Conservation (phyloP, 2,797 vertebrate species). For the Darevskia mixta region DNA sequence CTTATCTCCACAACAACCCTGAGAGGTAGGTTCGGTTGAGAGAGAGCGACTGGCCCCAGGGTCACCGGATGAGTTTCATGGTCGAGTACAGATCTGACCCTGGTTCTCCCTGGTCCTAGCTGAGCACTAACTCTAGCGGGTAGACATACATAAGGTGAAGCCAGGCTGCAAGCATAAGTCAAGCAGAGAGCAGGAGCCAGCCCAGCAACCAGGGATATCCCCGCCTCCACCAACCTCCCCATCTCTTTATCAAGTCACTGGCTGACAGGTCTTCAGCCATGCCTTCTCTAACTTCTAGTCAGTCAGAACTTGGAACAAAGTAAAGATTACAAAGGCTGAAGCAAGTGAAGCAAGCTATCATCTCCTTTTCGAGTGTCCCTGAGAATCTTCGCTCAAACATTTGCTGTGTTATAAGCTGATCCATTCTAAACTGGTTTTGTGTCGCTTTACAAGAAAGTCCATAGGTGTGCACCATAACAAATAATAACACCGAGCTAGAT, state of each 20-base stretch:
- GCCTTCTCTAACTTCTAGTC: background rate
- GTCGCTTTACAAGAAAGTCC: background rate
- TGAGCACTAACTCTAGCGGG: too few species aligned
- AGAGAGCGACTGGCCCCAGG: background rate
- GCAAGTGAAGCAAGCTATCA: background rate
- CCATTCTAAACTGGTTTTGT: background rate
- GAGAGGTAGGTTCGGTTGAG: background rate
- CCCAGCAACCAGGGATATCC: background rate
- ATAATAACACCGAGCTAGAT: too few species aligned
- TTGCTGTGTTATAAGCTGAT: background rate
- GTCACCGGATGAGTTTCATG: background rate
- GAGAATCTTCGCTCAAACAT: background rate
- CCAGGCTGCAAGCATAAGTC: too few species aligned
- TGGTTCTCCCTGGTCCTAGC: too few species aligned
- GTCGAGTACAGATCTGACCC: background rate
- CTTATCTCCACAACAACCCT: background rate
- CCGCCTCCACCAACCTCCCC: too few species aligned
- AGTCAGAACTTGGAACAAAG: background rate
- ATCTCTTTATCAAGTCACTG: background rate
- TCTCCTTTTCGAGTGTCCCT: background rate
- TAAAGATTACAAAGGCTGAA: background rate
- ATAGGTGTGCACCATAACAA: background rate
- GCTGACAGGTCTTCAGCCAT: background rate
- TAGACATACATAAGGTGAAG: too few species aligned
- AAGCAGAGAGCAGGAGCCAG: background rate